Evolutionary conservation across 2,888 invertebrate genomes (phyloP), one percentile per base, ranked within the genome.

Genomic region (Pogonocherus hispidulus): DNA sequence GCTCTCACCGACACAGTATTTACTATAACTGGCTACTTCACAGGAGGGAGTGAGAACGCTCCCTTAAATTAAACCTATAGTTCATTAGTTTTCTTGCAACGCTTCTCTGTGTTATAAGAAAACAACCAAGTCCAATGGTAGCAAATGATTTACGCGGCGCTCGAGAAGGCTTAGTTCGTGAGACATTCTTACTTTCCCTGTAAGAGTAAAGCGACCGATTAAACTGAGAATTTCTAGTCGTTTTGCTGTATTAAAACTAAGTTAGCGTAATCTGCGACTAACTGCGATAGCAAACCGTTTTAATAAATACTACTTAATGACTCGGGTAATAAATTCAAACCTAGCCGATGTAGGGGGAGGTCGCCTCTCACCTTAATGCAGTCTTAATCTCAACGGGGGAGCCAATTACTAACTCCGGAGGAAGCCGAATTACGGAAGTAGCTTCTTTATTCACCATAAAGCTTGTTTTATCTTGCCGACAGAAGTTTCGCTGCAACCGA

Each of bases 381-480:
- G 51, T 62, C 51, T 62, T 62, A 62, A 62, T 62, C 62, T 22
- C 49, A 4, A 16, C 51, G 35, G 27, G 35, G 62, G 46, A 49
- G 35, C 19, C 54, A 54, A 64, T 54, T 64, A 64, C 64, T 14
- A 55, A 55, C 55, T 44, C 55, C 56, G 32, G 64, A 46, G 64
- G 49, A 49, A 64, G 55, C 46, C 41, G 46, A 64, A 64, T 64
- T 55, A 64, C 55, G 64, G 54, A 55, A 56, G 64, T 44, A 47
- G 55, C 55, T 44, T 55, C 64, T 64, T 64, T 56, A 54, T 55
- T 64, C 64, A 14, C 56, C 49, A 55, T 64, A 64, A 64, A 64
- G 37, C 64, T 64, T 41, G 64, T 56, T 64, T 64, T 64, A 64
- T 64, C 64, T 47, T 49, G 37, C 47, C 35, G 64, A 55, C 64